These are phyloP conservation scores for Platerodrilus igneus DNA, from an alignment of 2,888 invertebrate genomes.

Conservation along the genomic window DNA sequence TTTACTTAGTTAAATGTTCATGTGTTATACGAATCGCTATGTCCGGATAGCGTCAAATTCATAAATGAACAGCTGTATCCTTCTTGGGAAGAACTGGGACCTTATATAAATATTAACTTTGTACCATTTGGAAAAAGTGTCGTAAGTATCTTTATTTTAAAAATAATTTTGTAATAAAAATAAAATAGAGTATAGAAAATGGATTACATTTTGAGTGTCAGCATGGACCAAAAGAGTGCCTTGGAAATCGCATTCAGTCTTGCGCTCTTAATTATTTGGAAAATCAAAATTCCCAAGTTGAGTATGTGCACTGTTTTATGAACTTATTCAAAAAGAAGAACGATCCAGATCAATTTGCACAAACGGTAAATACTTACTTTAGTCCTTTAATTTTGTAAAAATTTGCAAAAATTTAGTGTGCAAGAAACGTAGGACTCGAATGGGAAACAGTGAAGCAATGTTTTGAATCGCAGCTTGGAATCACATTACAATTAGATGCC, in stretches of 20 bases:
- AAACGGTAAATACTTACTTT: constrained; percentile 32
- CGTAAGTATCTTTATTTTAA: constrained; percentile 46
- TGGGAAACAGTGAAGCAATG: constrained; percentile 45
- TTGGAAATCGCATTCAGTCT: constrained; percentile 59
- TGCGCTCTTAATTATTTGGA: constrained; percentile 51
- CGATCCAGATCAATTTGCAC: constrained; percentile 30
- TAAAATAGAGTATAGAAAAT: constrained; percentile 33
- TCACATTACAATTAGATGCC: constrained; percentile 48
- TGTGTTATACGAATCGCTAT: constrained; percentile 57
- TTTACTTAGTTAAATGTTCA: constrained; percentile 54
- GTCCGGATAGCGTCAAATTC: constrained; percentile 58
- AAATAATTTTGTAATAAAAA: constrained; percentile 2
- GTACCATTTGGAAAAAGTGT: constrained; percentile 63
- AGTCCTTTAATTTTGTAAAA: constrained; percentile 1
- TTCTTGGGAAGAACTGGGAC: constrained; percentile 48
- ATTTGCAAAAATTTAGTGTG: constrained; percentile 41
- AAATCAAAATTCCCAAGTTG: constrained; percentile 42
- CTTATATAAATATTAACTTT: constrained; percentile 51
- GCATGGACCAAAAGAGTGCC: constrained; percentile 60
- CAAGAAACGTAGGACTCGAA: constrained; percentile 41
- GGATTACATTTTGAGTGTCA: constrained; percentile 55
- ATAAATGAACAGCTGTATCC: constrained; percentile 54
- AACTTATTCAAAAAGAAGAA: constrained; percentile 28
- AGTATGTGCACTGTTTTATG: constrained; percentile 44
- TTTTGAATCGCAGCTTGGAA: constrained; percentile 45